Evolutionary conservation across 2,888 invertebrate species (phyloP).

Genomic region (Belgica antarctica): DNA sequence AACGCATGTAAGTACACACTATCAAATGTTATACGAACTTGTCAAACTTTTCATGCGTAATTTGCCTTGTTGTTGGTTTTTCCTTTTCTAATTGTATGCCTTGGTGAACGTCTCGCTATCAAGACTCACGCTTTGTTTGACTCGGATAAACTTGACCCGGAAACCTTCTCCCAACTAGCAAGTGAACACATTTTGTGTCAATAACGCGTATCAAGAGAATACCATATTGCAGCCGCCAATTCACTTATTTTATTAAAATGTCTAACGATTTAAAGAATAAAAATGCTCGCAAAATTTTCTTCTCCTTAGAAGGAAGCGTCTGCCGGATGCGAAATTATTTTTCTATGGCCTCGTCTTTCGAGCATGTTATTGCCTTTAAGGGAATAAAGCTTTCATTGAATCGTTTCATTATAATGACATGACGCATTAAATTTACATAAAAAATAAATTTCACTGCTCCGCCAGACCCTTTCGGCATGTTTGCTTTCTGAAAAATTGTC

Average conservation of each 20-base stretch:
- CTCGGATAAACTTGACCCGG: not conserved
- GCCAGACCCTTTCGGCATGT: not conserved
- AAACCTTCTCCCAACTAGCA: not conserved
- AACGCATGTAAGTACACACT: not conserved
- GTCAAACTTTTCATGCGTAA: not conserved
- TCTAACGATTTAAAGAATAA: too few species aligned
- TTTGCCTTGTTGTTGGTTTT: not conserved
- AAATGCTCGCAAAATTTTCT: too few species aligned
- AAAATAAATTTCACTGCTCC: conserved; percentile 15
- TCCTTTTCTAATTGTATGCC: not conserved
- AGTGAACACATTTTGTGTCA: too few species aligned
- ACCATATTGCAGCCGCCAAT: too few species aligned
- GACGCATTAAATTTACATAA: conserved; percentile 37
- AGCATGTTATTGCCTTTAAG: not conserved
- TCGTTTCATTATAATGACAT: conserved; percentile 29
- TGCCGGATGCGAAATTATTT: not conserved
- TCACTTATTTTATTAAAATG: too few species aligned
- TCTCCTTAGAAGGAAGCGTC: not conserved
- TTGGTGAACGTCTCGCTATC: not conserved
- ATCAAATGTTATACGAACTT: not conserved
- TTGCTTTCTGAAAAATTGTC: not conserved
- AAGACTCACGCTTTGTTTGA: not conserved
- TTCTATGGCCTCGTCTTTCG: not conserved
- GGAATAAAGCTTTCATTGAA: not conserved
- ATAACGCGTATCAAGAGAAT: too few species aligned